phyloP scores from a whole-genome alignment of 1,140 invertebrate genomes.

The Tribolium castaneum region DNA sequence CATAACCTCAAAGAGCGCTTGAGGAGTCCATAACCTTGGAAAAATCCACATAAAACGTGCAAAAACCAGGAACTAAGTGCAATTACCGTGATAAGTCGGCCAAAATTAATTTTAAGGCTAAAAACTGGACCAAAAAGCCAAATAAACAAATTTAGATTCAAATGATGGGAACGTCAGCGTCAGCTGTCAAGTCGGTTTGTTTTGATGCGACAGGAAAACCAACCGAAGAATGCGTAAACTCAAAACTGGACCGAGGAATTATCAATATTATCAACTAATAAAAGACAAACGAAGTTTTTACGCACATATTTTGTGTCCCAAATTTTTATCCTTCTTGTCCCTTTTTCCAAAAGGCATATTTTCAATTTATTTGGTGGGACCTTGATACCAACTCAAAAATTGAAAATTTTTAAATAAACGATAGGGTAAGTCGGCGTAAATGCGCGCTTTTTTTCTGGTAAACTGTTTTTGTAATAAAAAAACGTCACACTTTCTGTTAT shows the following conservation, averaged over 20 bases:
- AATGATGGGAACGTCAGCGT: background rate
- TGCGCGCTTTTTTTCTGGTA: too few species aligned
- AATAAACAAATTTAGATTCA: background rate
- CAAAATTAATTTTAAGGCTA: background rate
- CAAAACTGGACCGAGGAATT: too few species aligned
- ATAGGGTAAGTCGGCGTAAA: too few species aligned
- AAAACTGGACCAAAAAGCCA: background rate
- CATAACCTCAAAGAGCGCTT: conserved; percentile 5
- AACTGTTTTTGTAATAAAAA: background rate
- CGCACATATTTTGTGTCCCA: background rate
- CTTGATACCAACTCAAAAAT: too few species aligned
- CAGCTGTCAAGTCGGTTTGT: background rate
- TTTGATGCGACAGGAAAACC: background rate
- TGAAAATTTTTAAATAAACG: too few species aligned
- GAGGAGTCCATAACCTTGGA: background rate
- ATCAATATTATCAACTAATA: too few species aligned
- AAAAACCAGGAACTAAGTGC: background rate
- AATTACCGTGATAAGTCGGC: background rate
- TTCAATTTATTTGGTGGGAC: too few species aligned
- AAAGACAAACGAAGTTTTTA: too few species aligned
- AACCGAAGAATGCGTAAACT: background rate
- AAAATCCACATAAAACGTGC: background rate
- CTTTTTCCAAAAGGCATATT: too few species aligned
- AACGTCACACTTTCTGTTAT: background rate
- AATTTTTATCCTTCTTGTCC: background rate